A percentile compares a stretch with the other conserved stretches of the same genome.
Evolutionary conservation across 1,140 invertebrate species (phyloP).

Genomic region (Marisa cornuarietis): DNA sequence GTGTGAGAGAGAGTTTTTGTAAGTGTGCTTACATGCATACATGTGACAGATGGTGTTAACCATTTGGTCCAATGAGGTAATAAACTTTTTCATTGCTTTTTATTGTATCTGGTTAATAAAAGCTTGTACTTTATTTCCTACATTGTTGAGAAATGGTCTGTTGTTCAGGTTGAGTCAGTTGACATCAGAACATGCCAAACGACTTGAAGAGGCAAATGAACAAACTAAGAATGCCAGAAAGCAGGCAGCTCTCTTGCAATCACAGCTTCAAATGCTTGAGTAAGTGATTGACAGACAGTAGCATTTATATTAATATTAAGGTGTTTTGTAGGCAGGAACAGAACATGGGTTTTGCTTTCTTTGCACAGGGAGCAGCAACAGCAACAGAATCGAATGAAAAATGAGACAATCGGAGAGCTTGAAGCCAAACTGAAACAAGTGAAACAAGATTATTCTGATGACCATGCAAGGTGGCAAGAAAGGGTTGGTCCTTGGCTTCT

Average conservation of each 20-base stretch:
- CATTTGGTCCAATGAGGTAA: not conserved
- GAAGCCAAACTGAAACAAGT: constrained; percentile 51
- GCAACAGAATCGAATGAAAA: constrained; percentile 48
- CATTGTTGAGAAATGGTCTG: not conserved
- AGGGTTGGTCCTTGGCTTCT: constrained; percentile 37
- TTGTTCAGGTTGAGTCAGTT: constrained; percentile 45
- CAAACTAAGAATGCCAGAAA: constrained; percentile 48
- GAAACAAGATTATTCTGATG: constrained; percentile 46
- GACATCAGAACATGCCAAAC: constrained; percentile 51
- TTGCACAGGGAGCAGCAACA: constrained; percentile 46
- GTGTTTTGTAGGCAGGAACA: not conserved
- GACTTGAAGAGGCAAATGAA: constrained; percentile 46
- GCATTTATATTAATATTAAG: not conserved
- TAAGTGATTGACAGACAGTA: constrained; percentile 33
- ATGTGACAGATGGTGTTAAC: not conserved
- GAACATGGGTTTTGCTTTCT: not conserved
- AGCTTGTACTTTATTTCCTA: not conserved
- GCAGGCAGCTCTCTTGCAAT: constrained; percentile 47
- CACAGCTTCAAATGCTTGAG: constrained; percentile 52
- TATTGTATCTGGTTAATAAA: not conserved
- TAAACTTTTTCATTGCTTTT: not conserved
- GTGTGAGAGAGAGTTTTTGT: no score
- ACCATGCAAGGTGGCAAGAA: constrained; percentile 45
- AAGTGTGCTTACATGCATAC: no score
- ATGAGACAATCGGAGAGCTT: constrained; percentile 48